Percentiles rank a stretch among this genome's conserved stretches.
Evolutionary conservation across 2,888 invertebrate species (phyloP).

Genomic region (Eristalis pertinax): DNA sequence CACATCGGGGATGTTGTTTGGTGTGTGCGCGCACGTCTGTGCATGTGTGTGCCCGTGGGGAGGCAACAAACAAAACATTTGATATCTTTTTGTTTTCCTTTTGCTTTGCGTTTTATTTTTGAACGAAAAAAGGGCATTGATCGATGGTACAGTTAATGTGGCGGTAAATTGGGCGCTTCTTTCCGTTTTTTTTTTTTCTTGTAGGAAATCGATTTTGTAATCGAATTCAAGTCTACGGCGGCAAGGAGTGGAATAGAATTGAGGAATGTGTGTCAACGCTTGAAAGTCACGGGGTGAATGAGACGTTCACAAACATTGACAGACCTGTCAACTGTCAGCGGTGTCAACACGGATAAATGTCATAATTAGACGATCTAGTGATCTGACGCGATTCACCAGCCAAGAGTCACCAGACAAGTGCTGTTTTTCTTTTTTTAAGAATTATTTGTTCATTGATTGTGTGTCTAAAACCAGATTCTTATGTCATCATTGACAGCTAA

Average conservation of each 20-base stretch:
- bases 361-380: neutral
- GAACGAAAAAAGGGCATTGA: conserved; percentile 61
- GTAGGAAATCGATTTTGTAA: neutral
- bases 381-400: neutral
- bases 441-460: neutral
- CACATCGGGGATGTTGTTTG: too few species aligned
- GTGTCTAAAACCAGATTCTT: neutral
- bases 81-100: conserved; percentile 8
- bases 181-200: conserved; percentile 5
- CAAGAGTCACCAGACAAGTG: neutral
- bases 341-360: neutral
- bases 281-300: neutral
- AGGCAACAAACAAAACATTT: conserved; percentile 7
- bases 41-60: neutral
- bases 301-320: neutral
- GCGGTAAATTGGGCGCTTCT: conserved; percentile 36
- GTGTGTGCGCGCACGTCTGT: too few species aligned
- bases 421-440: neutral
- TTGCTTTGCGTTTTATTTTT: neutral
- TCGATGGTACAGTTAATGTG: conserved; percentile 51
- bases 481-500: neutral
- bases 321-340: neutral
- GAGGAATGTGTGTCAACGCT: neutral
- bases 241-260: neutral
- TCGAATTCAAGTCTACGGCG: neutral